These are phyloP conservation scores for Panagrolaimus sp. DNA, from an alignment of 1,140 invertebrate genomes.

Conservation along the genomic window DNA sequence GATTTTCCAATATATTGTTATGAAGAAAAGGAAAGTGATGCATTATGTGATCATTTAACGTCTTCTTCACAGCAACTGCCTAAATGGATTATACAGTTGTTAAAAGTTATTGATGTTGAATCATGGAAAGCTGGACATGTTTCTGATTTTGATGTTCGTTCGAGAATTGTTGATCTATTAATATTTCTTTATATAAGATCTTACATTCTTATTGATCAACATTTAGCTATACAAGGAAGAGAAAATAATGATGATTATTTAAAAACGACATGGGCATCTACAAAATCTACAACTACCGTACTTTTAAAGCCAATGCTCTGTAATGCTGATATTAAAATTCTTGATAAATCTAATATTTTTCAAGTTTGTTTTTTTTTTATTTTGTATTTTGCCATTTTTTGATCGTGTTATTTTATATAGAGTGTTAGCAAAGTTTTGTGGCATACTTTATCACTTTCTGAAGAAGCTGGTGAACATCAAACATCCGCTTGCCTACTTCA, in stretches of 20 bases:
- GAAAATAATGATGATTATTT: background rate
- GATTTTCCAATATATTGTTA: slow-evolving; percentile 54
- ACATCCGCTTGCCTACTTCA: slow-evolving; percentile 33
- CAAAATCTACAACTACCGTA: slow-evolving; percentile 48
- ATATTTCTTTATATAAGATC: slow-evolving; percentile 49
- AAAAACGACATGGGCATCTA: background rate
- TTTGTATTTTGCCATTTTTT: background rate
- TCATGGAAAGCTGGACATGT: slow-evolving; percentile 19
- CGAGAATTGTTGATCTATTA: slow-evolving; percentile 42
- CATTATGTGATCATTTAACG: background rate
- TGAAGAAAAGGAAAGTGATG: background rate
- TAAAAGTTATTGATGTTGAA: slow-evolving; percentile 32
- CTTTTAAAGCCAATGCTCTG: slow-evolving; percentile 49
- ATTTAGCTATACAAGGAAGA: slow-evolving; percentile 42
- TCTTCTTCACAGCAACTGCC: slow-evolving; percentile 22
- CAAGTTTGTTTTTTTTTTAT: background rate
- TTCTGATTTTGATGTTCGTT: slow-evolving; percentile 41
- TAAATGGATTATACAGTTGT: slow-evolving; percentile 26
- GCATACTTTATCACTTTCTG: slow-evolving; percentile 23
- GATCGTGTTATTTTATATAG: slow-evolving; percentile 17
- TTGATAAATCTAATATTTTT: background rate
- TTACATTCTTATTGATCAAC: slow-evolving; percentile 46
- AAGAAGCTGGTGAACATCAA: slow-evolving; percentile 27
- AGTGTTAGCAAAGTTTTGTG: slow-evolving; percentile 36
- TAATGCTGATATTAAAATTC: slow-evolving; percentile 19